Evolutionary conservation across 2,888 invertebrate species (phyloP).

Genomic region (Netelia virgata): DNA sequence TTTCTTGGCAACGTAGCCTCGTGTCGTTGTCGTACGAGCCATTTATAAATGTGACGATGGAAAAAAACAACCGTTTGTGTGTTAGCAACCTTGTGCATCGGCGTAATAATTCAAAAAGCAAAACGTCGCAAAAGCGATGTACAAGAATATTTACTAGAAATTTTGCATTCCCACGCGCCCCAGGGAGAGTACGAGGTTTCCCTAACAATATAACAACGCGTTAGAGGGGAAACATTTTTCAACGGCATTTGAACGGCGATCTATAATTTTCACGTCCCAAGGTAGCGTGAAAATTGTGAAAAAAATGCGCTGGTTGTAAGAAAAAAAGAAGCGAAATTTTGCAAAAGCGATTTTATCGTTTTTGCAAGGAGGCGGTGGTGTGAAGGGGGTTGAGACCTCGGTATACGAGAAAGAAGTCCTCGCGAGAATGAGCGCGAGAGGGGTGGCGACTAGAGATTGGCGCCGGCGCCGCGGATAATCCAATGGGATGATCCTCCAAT

Average conservation of each 20-base stretch:
- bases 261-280: background rate
- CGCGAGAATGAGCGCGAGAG: constrained; percentile 4
- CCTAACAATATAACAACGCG: too few relatives aligned
- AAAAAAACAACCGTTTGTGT: background rate
- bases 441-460: constrained; percentile 59
- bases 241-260: too few relatives aligned
- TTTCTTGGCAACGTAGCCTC: background rate
- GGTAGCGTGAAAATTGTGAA: background rate
- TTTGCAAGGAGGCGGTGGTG: background rate
- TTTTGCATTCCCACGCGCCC: too few relatives aligned
- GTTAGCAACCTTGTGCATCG: background rate
- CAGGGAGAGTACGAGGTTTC: too few relatives aligned
- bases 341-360: background rate
- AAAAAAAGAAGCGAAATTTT: background rate
- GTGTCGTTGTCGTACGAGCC: background rate
- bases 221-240: background rate
- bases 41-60: background rate
- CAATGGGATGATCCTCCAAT: constrained; percentile 84
- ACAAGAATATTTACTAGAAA: too few relatives aligned
- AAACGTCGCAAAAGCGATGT: background rate
- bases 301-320: background rate
- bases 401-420: background rate
- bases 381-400: background rate
- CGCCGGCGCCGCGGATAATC: constrained; percentile 84
- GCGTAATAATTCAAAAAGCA: background rate